Conservation (phyloP, 2,113 vertebrate species). For the Leuciscus idus region DNA sequence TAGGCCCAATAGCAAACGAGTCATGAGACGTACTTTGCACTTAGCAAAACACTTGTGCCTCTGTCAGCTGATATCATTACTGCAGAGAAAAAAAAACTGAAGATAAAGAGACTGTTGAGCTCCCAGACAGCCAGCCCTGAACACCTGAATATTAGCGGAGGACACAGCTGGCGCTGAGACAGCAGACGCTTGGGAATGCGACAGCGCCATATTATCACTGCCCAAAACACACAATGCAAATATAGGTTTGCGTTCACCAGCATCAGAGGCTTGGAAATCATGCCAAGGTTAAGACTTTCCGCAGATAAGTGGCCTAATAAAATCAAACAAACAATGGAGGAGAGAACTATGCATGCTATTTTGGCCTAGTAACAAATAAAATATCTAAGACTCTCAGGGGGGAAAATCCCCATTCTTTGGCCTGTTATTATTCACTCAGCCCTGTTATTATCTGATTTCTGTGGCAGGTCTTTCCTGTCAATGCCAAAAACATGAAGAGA, state of each 20-base stretch:
- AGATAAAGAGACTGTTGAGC: slow-evolving; percentile 56
- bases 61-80: slow-evolving; percentile 48
- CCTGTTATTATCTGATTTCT: slow-evolving; percentile 42
- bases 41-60: slow-evolving; percentile 25
- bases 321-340: slow-evolving; percentile 27
- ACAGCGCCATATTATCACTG: slow-evolving; percentile 28
- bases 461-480: slow-evolving; percentile 13
- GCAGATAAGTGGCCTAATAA: slow-evolving; percentile 45
- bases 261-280: slow-evolving; percentile 27
- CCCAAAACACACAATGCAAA: slow-evolving; percentile 44
- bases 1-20: not conserved
- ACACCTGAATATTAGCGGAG: slow-evolving; percentile 70
- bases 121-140: slow-evolving; percentile 52
- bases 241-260: slow-evolving; percentile 32
- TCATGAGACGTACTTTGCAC: slow-evolving; percentile 39
- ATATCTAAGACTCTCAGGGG: slow-evolving; percentile 15
- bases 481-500: slow-evolving; percentile 27
- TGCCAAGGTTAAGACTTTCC: slow-evolving; percentile 24
- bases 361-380: slow-evolving; percentile 48
- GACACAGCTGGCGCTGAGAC: slow-evolving; percentile 50
- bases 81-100: slow-evolving; percentile 36
- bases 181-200: slow-evolving; percentile 49
- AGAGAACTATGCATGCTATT: slow-evolving; percentile 40
- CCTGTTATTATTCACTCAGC: slow-evolving; percentile 32
- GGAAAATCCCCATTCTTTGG: slow-evolving; percentile 21